These are phyloP conservation scores for Eretmocerus hayati DNA, from an alignment of 2,888 invertebrate species.

Conservation along the genomic window DNA sequence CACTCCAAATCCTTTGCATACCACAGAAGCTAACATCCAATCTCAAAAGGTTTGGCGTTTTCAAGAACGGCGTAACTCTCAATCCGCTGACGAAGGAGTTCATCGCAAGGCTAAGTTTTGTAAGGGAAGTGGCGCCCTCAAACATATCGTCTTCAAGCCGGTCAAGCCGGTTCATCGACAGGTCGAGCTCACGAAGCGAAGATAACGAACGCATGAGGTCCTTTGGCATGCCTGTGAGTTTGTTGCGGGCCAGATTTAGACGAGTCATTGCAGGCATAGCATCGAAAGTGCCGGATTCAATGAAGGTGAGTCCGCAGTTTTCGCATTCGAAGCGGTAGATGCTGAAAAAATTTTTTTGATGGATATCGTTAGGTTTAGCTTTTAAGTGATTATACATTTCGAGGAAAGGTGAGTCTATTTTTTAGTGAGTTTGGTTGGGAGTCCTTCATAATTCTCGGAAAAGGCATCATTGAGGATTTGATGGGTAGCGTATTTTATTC, in stretches of 20 bases:
- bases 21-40: slow-evolving; percentile 67
- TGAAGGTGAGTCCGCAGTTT: slow-evolving; percentile 61
- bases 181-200: slow-evolving; percentile 62
- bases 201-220: slow-evolving; percentile 46
- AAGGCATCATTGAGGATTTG: no score
- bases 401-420: no score
- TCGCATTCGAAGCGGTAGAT: slow-evolving; percentile 67
- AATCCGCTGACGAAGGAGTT: slow-evolving; percentile 61
- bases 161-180: slow-evolving; percentile 63
- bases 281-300: slow-evolving; percentile 60
- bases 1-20: slow-evolving; percentile 60
- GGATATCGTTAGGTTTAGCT: not conserved
- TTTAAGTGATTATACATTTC: no score
- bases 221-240: slow-evolving; percentile 31
- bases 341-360: no score
- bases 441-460: no score
- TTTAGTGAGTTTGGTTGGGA: no score
- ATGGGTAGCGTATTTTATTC: no score
- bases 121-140: slow-evolving; percentile 59
- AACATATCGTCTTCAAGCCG: slow-evolving; percentile 59
- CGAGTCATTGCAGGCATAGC: slow-evolving; percentile 65
- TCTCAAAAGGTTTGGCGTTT: slow-evolving; percentile 56
- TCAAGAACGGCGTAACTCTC: slow-evolving; percentile 60
- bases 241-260: slow-evolving; percentile 62
- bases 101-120: slow-evolving; percentile 62